Percentiles rank a stretch among this genome's conserved stretches.
Evolutionary conservation across 1,140 invertebrate species (phyloP).

Genomic region (Drosophila setifemur): DNA sequence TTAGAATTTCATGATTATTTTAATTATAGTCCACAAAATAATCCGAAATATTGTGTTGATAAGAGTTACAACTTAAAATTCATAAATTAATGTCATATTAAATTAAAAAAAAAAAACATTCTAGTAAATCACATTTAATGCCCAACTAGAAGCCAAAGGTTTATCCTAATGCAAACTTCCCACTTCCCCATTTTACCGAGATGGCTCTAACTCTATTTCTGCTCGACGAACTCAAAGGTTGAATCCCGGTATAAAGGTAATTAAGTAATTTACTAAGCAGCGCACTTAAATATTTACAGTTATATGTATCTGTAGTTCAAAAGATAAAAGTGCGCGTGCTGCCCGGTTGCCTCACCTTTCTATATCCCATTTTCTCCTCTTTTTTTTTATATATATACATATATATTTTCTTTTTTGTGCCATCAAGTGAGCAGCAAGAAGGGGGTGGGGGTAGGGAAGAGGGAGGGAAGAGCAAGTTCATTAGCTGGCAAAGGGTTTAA

Average conservation of each 20-base stretch:
- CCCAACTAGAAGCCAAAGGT: no score
- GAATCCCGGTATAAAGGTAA: constrained; percentile 5
- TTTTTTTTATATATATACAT: no score
- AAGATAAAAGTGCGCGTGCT: constrained; percentile 68
- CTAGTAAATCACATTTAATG: no score
- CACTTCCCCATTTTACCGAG: background rate
- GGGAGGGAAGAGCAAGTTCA: constrained; percentile 61
- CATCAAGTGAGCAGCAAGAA: background rate
- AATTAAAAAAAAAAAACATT: no score
- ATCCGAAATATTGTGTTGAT: no score
- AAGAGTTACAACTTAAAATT: no score
- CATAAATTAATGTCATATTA: background rate
- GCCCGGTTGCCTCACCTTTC: constrained; percentile 15
- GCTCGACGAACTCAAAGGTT: background rate
- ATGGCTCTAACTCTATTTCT: background rate
- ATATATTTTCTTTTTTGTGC: background rate
- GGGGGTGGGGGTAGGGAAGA: background rate
- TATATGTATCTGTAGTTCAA: constrained; percentile 59
- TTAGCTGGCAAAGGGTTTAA: constrained; percentile 82
- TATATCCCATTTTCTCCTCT: background rate
- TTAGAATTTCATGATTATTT: no score
- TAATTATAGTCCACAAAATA: no score
- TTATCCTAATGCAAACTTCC: no score
- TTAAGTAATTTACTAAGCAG: constrained; percentile 38
- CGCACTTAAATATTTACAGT: constrained; percentile 70